Percentiles rank a stretch among this genome's conserved stretches.
phyloP scores from a whole-genome alignment of 2,888 invertebrate species.

The Timema podura region DNA sequence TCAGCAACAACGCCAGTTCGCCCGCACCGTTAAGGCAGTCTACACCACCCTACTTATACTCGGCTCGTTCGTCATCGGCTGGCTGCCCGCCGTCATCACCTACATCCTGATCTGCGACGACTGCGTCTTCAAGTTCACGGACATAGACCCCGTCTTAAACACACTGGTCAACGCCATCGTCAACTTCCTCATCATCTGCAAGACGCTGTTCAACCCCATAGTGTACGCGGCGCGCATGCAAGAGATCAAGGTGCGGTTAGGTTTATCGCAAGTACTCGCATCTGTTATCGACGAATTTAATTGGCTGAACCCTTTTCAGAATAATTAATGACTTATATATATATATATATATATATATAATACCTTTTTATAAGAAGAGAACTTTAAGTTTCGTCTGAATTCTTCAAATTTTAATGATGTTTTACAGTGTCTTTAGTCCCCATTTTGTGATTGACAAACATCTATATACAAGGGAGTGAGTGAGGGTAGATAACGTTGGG shows the following conservation, averaged over 20 bases:
- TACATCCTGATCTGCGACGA: constrained; percentile 55
- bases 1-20: constrained; percentile 22
- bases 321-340: not conserved
- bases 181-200: constrained; percentile 57
- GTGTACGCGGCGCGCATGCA: constrained; percentile 63
- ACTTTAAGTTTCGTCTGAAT: too few species aligned
- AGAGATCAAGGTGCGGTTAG: constrained; percentile 53
- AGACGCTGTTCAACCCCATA: constrained; percentile 60
- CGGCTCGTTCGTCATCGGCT: constrained; percentile 54
- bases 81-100: constrained; percentile 57
- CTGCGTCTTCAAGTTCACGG: constrained; percentile 40
- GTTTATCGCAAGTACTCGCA: not conserved
- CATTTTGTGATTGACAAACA: too few species aligned
- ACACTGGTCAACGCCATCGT: constrained; percentile 41
- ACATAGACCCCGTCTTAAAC: constrained; percentile 27
- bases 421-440: too few species aligned
- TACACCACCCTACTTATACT: constrained; percentile 60
- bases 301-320: too few species aligned
- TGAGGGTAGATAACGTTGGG: too few species aligned
- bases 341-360: not conserved
- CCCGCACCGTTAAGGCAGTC: constrained; percentile 48
- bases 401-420: too few species aligned
- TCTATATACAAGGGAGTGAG: too few species aligned
- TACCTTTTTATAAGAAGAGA: not conserved
- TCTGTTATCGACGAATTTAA: too few species aligned